Base-by-base conservation (phyloP, 2,113 vertebrate species). In the Dunckerocampus dactyliophorus region DNA sequence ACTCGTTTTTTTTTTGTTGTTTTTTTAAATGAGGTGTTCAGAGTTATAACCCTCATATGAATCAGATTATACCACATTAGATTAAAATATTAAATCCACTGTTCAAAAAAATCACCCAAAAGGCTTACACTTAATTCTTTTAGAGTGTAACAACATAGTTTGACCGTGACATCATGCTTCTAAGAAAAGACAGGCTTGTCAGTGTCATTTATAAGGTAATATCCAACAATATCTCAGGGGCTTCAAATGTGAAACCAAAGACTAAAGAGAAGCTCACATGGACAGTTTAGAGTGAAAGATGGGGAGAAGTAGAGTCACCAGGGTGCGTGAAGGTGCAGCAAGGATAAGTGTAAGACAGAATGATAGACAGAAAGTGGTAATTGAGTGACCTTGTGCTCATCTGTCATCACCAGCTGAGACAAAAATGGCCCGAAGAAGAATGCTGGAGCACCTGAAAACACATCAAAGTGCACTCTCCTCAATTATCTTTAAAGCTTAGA, bases 301-400 rank as follows among this genome's bases (percentile, higher is more conserved):
- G 58, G 34, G 21, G 47, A 78, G 19, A 70, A 28, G 20, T 21
- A 14, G 51, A 73, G 39, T 47, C 47, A 47, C 58, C 65, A 8
- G 22, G 47, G 49, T 39, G 47, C 20, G 50, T 48, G 58, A 64
- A 22, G 58, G 59, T 54, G 63, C 19, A 47, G 49, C 31, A 24
- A 45, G 31, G 43, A 58, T 50, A 61, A 67, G 64, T 61, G 75
- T 74, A 47, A 48, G 56, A 55, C 53, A 28, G 69, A 61, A 47
- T 79, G 75, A 80, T 15, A 47, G 81, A 76, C 59, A 73, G 69
- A 79, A 47, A 65, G 58, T 28, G 49, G 63, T 76, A 80, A 79
- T 72, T 67, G 78, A 81, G 73, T 77, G 75, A 82, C 81, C 85
- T 83, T 83, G 79, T 74, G 54, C 69, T 79, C 75, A 59, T 61